Conservation (phyloP, 1,140 invertebrate genomes). For the Philaenus spumarius region DNA sequence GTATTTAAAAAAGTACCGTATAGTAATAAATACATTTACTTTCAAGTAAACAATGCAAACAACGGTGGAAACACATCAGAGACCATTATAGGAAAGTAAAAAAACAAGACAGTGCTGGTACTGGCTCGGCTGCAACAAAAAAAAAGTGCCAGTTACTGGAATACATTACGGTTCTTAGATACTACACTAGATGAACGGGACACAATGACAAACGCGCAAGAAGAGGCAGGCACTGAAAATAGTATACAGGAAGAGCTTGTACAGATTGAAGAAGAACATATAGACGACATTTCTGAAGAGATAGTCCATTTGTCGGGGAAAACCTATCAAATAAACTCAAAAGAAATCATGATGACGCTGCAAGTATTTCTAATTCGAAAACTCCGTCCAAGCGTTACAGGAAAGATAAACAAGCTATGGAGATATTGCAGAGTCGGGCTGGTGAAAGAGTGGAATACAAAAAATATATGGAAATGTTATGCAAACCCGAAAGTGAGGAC, state of each 20-base stretch:
- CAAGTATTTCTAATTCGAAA: not conserved
- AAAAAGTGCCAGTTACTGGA: slow-evolving; percentile 14
- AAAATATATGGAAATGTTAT: not conserved
- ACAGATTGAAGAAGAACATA: not conserved
- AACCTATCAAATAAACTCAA: not conserved
- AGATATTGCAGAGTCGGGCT: not conserved
- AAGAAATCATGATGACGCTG: not conserved
- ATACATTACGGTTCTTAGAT: slow-evolving; percentile 12
- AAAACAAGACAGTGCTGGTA: slow-evolving; percentile 12
- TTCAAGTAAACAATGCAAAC: slow-evolving; percentile 16
- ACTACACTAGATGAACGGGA: slow-evolving; percentile 3
- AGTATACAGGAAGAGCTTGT: not conserved
- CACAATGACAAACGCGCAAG: not conserved
- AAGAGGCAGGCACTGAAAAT: too few species aligned
- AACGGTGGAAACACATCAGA: slow-evolving; percentile 17
- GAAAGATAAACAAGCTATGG: not conserved
- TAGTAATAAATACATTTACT: not conserved
- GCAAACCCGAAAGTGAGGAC: not conserved
- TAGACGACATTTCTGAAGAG: not conserved
- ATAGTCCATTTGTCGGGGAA: not conserved
- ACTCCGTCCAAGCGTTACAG: not conserved
- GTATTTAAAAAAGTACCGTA: not conserved
- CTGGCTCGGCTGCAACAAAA: slow-evolving; percentile 12
- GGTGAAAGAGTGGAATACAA: too few species aligned
- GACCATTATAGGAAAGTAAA: slow-evolving; percentile 10